Conservation (phyloP, 2,888 invertebrate species). For the Synanthedon vespiformis region DNA sequence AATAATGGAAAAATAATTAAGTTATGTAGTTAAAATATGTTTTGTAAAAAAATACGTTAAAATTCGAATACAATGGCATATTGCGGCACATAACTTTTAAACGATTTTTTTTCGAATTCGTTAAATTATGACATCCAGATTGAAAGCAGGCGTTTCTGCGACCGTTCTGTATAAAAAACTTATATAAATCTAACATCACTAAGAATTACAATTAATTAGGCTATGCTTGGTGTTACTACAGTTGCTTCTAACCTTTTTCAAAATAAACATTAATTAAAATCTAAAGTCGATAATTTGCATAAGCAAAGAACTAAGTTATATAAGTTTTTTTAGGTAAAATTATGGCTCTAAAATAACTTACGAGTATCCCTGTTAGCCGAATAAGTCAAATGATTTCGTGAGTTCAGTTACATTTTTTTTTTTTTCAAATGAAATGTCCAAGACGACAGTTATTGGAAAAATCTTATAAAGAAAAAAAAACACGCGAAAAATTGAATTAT, state of each 20-base stretch:
- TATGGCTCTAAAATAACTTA: constrained; percentile 27
- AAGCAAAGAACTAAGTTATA: constrained; percentile 38
- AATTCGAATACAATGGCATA: constrained; percentile 1
- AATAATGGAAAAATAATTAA: too few species aligned
- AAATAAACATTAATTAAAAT: constrained; percentile 23
- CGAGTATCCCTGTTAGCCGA: too few species aligned
- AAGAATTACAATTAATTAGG: constrained; percentile 58
- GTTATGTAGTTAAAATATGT: neutral
- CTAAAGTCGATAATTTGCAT: constrained; percentile 27
- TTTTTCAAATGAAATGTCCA: too few species aligned
- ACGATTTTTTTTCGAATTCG: too few species aligned
- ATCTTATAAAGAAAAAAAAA: too few species aligned
- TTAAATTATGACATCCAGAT: neutral
- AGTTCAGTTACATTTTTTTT: too few species aligned
- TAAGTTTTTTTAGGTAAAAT: constrained; percentile 23
- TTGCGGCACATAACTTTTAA: too few species aligned
- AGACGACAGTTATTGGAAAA: too few species aligned
- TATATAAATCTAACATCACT: constrained; percentile 64
- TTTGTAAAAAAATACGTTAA: neutral
- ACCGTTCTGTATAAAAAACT: constrained; percentile 46
- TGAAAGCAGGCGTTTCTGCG: constrained; percentile 19
- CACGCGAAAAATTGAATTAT: too few species aligned
- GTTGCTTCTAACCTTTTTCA: constrained; percentile 37
- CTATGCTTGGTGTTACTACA: constrained; percentile 67
- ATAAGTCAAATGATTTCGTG: too few species aligned